Percentiles rank a stretch among this genome's conserved stretches.
Conservation (phyloP, 2,797 vertebrate species). For the Sciurus carolinensis region DNA sequence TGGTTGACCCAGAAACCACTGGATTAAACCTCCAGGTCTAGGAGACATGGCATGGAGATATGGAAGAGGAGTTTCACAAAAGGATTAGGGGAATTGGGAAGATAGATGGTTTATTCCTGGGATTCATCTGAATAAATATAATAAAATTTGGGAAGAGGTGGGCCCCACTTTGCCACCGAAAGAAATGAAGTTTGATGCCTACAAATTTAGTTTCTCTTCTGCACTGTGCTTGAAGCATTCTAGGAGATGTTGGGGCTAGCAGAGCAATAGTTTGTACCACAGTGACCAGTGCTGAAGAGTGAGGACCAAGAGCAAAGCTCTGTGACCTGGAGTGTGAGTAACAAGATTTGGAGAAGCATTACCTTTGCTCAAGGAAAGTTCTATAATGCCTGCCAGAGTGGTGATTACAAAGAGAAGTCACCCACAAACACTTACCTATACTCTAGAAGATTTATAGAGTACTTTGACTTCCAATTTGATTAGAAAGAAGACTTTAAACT, state of each 20-base stretch:
- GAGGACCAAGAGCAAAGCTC: not conserved
- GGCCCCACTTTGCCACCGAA: not conserved
- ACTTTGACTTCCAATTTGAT: not conserved
- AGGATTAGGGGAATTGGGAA: not conserved
- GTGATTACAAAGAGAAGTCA: not conserved
- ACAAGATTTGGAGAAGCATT: not conserved
- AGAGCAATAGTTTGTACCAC: not conserved
- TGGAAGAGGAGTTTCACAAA: not conserved
- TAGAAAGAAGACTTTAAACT: not conserved
- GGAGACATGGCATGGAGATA: not conserved
- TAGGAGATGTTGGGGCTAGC: not conserved
- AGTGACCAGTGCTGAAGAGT: rapidly evolving
- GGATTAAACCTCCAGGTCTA: not conserved
- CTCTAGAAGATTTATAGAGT: not conserved
- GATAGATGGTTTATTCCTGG: not conserved
- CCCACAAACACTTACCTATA: not conserved
- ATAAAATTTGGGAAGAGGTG: not conserved
- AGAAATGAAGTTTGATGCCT: not conserved
- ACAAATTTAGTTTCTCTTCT: not conserved
- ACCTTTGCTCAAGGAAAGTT: not conserved
- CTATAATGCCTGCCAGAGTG: not conserved
- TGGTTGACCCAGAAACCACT: not conserved
- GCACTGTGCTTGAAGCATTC: not conserved
- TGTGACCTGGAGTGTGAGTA: not conserved
- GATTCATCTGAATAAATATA: not conserved